Base-by-base conservation (phyloP, 2,888 invertebrate species). In the Dascillus cervinus region DNA sequence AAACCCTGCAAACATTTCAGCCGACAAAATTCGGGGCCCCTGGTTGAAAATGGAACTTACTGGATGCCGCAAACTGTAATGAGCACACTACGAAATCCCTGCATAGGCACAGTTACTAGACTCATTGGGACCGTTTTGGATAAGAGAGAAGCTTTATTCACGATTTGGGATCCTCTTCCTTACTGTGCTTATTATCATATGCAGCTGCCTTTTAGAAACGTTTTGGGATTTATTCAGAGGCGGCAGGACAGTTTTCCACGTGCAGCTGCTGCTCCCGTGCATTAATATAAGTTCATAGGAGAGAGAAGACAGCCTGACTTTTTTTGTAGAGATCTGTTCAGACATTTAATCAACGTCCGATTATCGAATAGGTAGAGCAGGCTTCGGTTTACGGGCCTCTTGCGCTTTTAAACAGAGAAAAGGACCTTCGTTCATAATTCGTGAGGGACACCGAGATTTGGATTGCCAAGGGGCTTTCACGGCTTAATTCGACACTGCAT, bases 151-250 rank as follows among this genome's bases (percentile, higher is more conserved):
- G 86, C 84, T 0, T 65, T 88, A 1, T 88, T 88, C 53, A 74
- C 79, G 3, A 81, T 80, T 53, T 87, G 87, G 87, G 88, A 88
- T 56, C 88, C 88, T 3, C 58, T 88, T 49, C 88, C 88, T 0
- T 88, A 87, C 56, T 86, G 85, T 55, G 86, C 84, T 2, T 87
- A 85, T 58, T 87, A 87, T 63, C 85, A 85, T 56, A 76, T 88
- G 49, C 82, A 86, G 53, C 60, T 80, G 48, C 85, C 86, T 0
- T 69, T 80, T 43, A 69, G 70, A 44, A 73, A 73, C 43, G 66
- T 77, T 13, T 61, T 71, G 43, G 68, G 67, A 22, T 73, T 75
- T 52, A 59, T 75, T 37, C 68, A 70, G 47, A 66, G 67, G 45
- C 63, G 67, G 39, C 62, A 63, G 27, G 54, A 58, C 34, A 56